phyloP scores from a whole-genome alignment of 2,797 vertebrate genomes.

The Lutjanus argentimaculatus region DNA sequence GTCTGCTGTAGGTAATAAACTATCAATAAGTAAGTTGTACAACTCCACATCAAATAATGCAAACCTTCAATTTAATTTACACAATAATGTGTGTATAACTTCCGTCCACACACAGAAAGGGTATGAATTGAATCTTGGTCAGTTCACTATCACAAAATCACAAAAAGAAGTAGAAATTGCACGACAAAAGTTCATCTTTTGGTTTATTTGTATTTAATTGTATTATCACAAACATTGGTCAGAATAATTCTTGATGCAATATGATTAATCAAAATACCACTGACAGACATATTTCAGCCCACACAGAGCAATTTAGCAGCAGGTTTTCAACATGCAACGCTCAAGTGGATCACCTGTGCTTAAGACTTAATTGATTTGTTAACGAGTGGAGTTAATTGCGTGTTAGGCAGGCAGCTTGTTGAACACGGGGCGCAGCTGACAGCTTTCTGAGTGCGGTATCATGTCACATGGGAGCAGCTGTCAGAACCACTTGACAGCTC shows the following conservation, averaged over 20 bases:
- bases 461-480: slow-evolving; percentile 42
- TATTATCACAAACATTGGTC: neutral
- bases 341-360: neutral
- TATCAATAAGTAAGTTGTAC: too few relatives aligned
- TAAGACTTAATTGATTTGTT: slow-evolving; percentile 47
- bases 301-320: neutral
- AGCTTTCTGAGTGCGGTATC: slow-evolving; percentile 33
- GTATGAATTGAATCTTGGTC: too few relatives aligned
- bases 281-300: neutral
- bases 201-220: neutral
- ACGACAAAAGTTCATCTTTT: neutral
- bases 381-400: slow-evolving; percentile 43
- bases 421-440: slow-evolving; percentile 41
- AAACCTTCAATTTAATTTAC: neutral
- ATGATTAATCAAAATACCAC: neutral
- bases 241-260: neutral
- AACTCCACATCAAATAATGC: too few relatives aligned
- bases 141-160: too few relatives aligned
- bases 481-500: slow-evolving; percentile 40
- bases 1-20: too few relatives aligned
- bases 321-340: neutral
- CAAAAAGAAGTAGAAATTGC: too few relatives aligned
- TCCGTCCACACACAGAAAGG: neutral
- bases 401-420: slow-evolving; percentile 47
- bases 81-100: neutral